Evolutionary conservation across 2,113 vertebrate species (phyloP).

Genomic region (Azemiops feae): DNA sequence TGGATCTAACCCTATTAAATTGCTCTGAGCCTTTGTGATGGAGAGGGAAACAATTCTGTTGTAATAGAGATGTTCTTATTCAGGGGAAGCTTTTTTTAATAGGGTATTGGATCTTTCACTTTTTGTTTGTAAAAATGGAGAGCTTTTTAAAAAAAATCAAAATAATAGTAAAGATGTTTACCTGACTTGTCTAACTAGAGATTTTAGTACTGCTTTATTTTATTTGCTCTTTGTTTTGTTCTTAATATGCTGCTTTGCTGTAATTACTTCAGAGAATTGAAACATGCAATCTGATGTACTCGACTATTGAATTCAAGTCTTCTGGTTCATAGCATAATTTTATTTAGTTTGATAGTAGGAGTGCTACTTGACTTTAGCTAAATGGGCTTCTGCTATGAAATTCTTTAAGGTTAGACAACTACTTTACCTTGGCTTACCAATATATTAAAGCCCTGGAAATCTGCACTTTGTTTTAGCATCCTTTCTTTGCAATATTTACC

Average conservation of each 20-base stretch:
- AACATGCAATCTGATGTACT: conserved; percentile 1
- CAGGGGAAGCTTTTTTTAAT: not conserved
- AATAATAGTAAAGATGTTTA: not conserved
- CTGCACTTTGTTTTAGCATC: conserved; percentile 32
- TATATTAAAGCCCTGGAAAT: conserved; percentile 38
- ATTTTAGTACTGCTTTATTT: conserved; percentile 34
- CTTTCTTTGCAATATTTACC: conserved; percentile 40
- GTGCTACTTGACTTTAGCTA: conserved; percentile 35
- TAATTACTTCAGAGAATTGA: conserved; percentile 26
- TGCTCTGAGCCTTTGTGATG: not conserved
- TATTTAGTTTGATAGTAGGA: conserved; percentile 55
- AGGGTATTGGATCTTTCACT: not conserved
- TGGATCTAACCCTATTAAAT: not conserved
- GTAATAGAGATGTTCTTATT: not conserved
- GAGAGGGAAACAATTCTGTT: not conserved
- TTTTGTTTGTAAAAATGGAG: not conserved
- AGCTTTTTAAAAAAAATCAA: conserved; percentile 16
- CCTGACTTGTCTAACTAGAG: conserved; percentile 38
- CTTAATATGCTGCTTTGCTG: conserved; percentile 45
- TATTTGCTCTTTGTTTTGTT: not conserved
- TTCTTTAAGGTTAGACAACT: conserved; percentile 39
- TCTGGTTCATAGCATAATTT: conserved; percentile 20
- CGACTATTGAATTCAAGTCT: conserved; percentile 50
- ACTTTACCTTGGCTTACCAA: conserved; percentile 44
- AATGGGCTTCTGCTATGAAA: conserved; percentile 33